phyloP scores from a whole-genome alignment of 1,140 invertebrate genomes.

The Periplaneta americana region DNA sequence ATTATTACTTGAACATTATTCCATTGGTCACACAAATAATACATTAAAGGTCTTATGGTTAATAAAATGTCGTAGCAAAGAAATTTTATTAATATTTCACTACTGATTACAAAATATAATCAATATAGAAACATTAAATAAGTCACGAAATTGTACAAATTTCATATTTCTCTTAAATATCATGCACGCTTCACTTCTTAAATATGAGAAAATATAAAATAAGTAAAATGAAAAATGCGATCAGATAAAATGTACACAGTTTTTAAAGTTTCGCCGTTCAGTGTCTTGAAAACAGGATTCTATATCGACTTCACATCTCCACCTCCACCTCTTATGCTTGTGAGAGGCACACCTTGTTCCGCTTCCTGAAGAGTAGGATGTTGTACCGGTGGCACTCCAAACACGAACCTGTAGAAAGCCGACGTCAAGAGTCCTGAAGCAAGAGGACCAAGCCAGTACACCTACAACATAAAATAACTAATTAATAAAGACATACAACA shows the following conservation, averaged over 20 bases:
- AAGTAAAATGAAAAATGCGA: neutral
- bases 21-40: too few relatives aligned
- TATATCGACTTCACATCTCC: neutral
- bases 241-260: neutral
- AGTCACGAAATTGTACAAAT: neutral
- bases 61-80: neutral
- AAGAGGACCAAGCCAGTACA: conserved; percentile 3
- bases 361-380: neutral
- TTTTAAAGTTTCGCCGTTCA: neutral
- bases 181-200: neutral
- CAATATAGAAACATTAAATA: neutral
- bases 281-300: neutral
- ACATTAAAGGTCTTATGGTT: too few relatives aligned
- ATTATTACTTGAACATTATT: too few relatives aligned
- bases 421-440: neutral
- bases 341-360: neutral
- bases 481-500: too few relatives aligned
- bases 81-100: neutral
- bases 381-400: neutral
- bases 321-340: neutral
- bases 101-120: neutral
- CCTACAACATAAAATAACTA: neutral
- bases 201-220: neutral
- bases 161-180: neutral
- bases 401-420: neutral